Conservation (phyloP, 2,797 vertebrate genomes). For the Rhynchotus rufescens region DNA sequence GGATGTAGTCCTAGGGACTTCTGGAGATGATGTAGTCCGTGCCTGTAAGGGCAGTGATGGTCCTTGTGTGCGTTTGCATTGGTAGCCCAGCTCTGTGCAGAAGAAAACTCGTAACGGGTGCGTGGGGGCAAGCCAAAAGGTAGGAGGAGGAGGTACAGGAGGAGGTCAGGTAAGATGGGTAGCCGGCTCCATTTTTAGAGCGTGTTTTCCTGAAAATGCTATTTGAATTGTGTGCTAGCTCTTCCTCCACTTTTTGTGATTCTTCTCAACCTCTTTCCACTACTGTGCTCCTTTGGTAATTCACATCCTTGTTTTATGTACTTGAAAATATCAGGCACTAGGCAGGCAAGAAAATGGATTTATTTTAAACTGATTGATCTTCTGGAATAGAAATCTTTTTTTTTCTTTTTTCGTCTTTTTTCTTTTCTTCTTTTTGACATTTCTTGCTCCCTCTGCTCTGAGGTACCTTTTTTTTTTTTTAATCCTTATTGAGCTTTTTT, state of each 20-base stretch:
- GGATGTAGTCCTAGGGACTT: no score
- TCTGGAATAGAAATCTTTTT: no score
- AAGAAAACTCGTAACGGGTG: no score
- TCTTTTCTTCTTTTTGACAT: no score
- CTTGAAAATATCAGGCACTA: neutral
- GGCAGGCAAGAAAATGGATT: neutral
- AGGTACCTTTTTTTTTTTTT: neutral
- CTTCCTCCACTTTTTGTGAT: neutral
- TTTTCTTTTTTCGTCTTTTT: no score
- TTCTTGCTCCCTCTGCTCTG: no score
- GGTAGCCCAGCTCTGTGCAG: no score
- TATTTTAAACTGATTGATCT: no score
- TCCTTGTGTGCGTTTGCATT: no score
- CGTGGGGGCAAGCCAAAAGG: no score
- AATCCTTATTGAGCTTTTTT: neutral
- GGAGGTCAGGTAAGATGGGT: neutral
- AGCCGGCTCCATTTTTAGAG: neutral
- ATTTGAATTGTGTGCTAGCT: neutral
- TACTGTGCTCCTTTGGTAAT: neutral
- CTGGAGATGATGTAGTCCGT: no score
- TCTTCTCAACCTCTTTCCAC: neutral
- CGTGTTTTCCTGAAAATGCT: neutral
- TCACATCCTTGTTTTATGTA: neutral
- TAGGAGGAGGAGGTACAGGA: neutral
- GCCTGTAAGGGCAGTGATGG: neutral